phyloP scores from a whole-genome alignment of 2,113 vertebrate species.

The Columba livia region DNA sequence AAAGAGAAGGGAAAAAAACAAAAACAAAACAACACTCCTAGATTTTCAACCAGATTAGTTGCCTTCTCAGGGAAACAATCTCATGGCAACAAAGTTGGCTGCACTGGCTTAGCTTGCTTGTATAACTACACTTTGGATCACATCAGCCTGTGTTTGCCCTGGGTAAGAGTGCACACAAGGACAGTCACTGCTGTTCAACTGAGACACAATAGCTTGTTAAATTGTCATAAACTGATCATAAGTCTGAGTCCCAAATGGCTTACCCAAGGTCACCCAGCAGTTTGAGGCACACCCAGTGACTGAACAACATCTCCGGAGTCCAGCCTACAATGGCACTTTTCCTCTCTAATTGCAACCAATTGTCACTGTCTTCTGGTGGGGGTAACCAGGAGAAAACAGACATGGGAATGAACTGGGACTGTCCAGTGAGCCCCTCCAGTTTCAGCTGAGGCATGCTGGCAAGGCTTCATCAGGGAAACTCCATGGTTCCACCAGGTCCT shows the following conservation, averaged over 20 bases:
- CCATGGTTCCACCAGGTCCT: neutral
- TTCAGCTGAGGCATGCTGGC: neutral
- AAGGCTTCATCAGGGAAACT: neutral
- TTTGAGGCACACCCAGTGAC: conserved; percentile 56
- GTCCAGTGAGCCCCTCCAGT: neutral
- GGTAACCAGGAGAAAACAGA: conserved; percentile 21
- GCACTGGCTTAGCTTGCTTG: neutral
- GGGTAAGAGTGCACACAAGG: conserved; percentile 60
- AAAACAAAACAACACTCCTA: neutral
- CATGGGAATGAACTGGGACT: neutral
- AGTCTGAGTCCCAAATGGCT: conserved; percentile 59
- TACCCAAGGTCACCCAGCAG: conserved; percentile 61
- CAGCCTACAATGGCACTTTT: conserved; percentile 42
- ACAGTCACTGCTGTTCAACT: conserved; percentile 55
- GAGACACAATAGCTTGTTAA: conserved; percentile 71
- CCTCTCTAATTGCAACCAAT: conserved; percentile 46
- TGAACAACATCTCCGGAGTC: conserved; percentile 34
- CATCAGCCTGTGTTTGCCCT: conserved; percentile 1
- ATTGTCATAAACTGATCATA: conserved; percentile 61
- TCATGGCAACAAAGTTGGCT: neutral
- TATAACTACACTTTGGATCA: neutral
- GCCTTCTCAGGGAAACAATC: neutral
- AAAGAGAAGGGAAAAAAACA: neutral
- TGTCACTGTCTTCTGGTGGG: conserved; percentile 32
- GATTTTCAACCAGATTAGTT: neutral